Conservation (phyloP, 2,797 vertebrate species). For the Neostethus bicornis region DNA sequence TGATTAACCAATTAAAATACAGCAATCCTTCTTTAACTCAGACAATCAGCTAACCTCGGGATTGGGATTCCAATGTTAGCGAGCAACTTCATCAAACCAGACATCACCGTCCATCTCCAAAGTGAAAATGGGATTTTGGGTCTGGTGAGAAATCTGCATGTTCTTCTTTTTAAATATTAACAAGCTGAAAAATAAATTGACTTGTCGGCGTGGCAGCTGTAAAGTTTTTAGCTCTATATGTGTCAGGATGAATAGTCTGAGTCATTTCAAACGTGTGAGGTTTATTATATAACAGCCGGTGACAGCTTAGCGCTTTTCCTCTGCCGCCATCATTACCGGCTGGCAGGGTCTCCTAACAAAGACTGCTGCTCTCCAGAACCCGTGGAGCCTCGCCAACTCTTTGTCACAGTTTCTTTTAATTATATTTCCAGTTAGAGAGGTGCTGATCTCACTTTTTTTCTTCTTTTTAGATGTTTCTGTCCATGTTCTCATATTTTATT, state of each 20-base stretch:
- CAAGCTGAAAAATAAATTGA: conserved; percentile 22
- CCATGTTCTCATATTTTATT: conserved; percentile 36
- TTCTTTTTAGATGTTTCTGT: conserved; percentile 15
- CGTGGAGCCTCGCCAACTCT: conserved; percentile 46
- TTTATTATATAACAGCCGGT: conserved; percentile 53
- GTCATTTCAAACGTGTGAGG: conserved; percentile 36
- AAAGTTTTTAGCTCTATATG: conserved; percentile 7
- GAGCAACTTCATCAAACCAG: conserved; percentile 95
- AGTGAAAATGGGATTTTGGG: conserved; percentile 98
- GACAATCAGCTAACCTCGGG: conserved; percentile 90
- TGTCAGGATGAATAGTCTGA: conserved; percentile 23
- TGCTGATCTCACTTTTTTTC: conserved; percentile 10
- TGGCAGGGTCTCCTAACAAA: conserved; percentile 50
- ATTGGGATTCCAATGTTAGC: conserved; percentile 98
- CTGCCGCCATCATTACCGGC: conserved; percentile 50
- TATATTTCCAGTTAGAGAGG: conserved; percentile 33
- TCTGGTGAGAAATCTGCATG: conserved; percentile 85
- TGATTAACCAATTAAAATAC: too few relatives aligned
- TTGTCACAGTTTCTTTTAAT: conserved; percentile 53
- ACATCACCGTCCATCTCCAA: conserved; percentile 95
- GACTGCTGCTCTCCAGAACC: conserved; percentile 22
- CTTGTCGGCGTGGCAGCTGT: conserved; percentile 3
- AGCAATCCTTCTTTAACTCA: conserved; percentile 69
- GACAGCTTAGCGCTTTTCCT: conserved; percentile 45
- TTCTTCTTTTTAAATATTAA: conserved; percentile 20